Base-by-base conservation (phyloP, 2,113 vertebrate genomes). In the Ageneiosus marmoratus region DNA sequence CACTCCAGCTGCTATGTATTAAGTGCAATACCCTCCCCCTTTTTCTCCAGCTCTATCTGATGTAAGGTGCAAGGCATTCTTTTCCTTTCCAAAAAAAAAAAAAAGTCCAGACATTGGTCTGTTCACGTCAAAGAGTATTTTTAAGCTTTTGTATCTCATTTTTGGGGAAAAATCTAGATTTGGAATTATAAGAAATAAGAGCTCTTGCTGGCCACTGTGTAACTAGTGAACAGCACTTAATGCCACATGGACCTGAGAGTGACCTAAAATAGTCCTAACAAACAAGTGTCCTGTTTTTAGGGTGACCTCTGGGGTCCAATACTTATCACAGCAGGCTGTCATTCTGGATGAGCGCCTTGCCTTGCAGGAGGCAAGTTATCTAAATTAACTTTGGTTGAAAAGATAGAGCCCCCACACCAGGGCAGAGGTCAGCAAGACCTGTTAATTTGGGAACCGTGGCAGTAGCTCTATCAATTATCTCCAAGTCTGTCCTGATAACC, bases 401-500 rank as follows among this genome's bases (percentile, higher is more conserved):
- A 93, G 93, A 94, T 93, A 92, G 90, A 92, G 90, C 7, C 75
- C 58, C 74, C 91, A 88, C 69, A n/a, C 18, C 86, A 76, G 91
- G 92, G 93, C 93, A 93, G 80, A 83, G 94, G 93, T 94, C 92
- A 87, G 83, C 84, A 3, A 88, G 91, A 91, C 89, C 90, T 91
- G 92, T 91, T 90, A 92, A 89, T 92, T 94, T 92, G 93, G 93
- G 92, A 91, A 90, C 86, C 91, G 89, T 88, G 82, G 88, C 82
- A 84, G 91, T 89, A 91, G 91, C 82, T 89, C 88, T 86, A 86
- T 89, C 90, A 88, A 91, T 93, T 94, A 94, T 93, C 91, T 85
- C 86, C 89, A 89, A 62, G 91, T 94, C 91, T 91, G 88, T 83
- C 89, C 91, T 91, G 93, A 94, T 94, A 94, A 94, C 88, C 89